phyloP scores from a whole-genome alignment of 1,140 invertebrate species.

The Catajapyx aquilonaris region DNA sequence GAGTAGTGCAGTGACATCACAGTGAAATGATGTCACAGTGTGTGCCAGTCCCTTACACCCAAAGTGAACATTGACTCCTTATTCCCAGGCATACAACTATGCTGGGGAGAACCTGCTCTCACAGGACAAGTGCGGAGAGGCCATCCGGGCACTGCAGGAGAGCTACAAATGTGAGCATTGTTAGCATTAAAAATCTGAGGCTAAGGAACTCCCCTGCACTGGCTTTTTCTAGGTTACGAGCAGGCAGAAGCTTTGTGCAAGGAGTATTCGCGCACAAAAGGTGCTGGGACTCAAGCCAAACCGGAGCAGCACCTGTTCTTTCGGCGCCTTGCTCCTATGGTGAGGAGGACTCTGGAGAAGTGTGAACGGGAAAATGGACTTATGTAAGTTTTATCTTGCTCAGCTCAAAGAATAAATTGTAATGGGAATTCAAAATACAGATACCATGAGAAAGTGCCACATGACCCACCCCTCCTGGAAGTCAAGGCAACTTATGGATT shows the following conservation, averaged over 20 bases:
- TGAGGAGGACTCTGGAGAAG: slow-evolving; percentile 41
- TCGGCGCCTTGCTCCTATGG: slow-evolving; percentile 31
- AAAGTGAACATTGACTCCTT: too few species aligned
- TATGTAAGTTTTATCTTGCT: slow-evolving; percentile 27
- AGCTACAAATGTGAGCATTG: slow-evolving; percentile 26
- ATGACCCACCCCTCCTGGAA: slow-evolving; percentile 35
- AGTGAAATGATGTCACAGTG: too few species aligned
- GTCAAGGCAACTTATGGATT: slow-evolving; percentile 44
- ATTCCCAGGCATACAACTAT: slow-evolving; percentile 37
- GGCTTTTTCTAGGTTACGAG: slow-evolving; percentile 22
- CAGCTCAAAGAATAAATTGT: slow-evolving; percentile 3
- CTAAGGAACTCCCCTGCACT: too few species aligned
- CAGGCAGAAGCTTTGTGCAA: slow-evolving; percentile 30
- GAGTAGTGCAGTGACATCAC: too few species aligned
- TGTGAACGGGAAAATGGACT: slow-evolving; percentile 50
- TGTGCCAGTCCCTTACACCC: too few species aligned
- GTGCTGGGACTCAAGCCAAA: slow-evolving; percentile 33
- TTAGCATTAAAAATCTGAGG: too few species aligned
- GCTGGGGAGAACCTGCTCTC: slow-evolving; percentile 37
- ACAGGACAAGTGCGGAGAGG: slow-evolving; percentile 49
- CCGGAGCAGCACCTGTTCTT: slow-evolving; percentile 45
- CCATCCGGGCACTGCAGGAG: slow-evolving; percentile 38
- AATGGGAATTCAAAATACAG: slow-evolving; percentile 17
- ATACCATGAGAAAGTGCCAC: slow-evolving; percentile 43
- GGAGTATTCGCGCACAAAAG: slow-evolving; percentile 36